Evolutionary conservation across 2,113 vertebrate species (phyloP).

Genomic region (Philantomba maxwellii): DNA sequence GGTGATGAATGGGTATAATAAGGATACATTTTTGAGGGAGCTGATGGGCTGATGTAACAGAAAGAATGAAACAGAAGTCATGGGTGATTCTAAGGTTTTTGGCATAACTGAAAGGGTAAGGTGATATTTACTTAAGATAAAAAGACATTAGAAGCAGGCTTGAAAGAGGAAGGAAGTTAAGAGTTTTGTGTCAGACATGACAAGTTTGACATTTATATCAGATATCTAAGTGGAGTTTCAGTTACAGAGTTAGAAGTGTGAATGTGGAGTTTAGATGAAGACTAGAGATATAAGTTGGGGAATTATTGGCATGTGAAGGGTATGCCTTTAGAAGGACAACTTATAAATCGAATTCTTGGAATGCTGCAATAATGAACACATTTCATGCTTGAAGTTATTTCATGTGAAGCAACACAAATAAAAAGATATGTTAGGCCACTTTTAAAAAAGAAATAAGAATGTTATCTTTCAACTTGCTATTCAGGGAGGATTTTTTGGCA

Average conservation of each 20-base stretch:
- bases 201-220: not conserved
- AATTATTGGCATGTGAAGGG: not conserved
- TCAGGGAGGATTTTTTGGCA: not conserved
- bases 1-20: not conserved
- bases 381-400: not conserved
- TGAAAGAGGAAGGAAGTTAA: not conserved
- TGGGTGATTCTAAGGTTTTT: not conserved
- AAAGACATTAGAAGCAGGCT: not conserved
- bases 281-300: not conserved
- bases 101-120: not conserved
- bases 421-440: not conserved
- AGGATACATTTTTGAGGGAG: not conserved
- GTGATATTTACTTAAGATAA: not conserved
- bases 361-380: not conserved
- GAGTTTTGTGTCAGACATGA: not conserved
- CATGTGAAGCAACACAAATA: not conserved
- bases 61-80: not conserved
- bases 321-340: not conserved
- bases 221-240: not conserved
- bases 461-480: not conserved
- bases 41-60: not conserved
- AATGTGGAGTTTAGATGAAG: not conserved
- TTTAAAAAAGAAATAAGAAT: not conserved
- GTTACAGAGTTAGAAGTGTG: not conserved
- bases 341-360: not conserved